Base-by-base conservation (phyloP, 2,113 vertebrate genomes). In the Ptyas mucosa region DNA sequence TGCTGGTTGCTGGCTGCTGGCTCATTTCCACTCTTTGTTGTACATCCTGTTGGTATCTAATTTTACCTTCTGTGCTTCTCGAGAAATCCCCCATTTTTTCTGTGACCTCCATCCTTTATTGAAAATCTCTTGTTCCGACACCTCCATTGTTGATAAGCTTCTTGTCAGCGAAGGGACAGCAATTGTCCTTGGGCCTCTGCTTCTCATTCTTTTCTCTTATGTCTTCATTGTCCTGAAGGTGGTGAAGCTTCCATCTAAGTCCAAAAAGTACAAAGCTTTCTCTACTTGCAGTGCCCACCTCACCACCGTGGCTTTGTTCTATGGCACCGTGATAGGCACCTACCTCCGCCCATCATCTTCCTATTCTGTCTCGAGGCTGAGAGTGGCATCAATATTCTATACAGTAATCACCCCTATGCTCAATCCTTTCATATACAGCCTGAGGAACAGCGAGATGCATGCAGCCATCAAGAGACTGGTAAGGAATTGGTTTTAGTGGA, bases 371-470 rank as follows among this genome's bases (percentile, higher is more conserved):
- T 61, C 93, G 53, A 93, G 8, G 3, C 11, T 92, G 86, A 96
- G 92, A 24, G 75, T 93, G 15, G 92, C 89, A 86, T 94, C 93
- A 8, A 14, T 95, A 21, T 93, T 94, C 87, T 94, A 96, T 51
- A 95, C 92, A 18, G 34, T 90, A 54, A 23, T 95, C 57, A 95
- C 85, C 0, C 90, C 94, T 11, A 92, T 92, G 85, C 94, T 96
- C 91, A 96, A 96, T 2, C 92, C 94, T 18, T 96, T 96, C 51
- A 95, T 95, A n/a, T 96, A 95, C 51, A 96, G 93, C 87, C 69
- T 96, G 87, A 94, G 94, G 26, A 96, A 94, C 61, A 93, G 92
- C 53, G 87, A 94, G 49, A 93, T 95, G n/a, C 95, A 96, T 69
- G 39, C n/a, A 90, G 87, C 94, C 81, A n/a, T 94, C 43, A 94